Conservation (phyloP, 2,888 invertebrate genomes). For the Xanthorhoe designata region DNA sequence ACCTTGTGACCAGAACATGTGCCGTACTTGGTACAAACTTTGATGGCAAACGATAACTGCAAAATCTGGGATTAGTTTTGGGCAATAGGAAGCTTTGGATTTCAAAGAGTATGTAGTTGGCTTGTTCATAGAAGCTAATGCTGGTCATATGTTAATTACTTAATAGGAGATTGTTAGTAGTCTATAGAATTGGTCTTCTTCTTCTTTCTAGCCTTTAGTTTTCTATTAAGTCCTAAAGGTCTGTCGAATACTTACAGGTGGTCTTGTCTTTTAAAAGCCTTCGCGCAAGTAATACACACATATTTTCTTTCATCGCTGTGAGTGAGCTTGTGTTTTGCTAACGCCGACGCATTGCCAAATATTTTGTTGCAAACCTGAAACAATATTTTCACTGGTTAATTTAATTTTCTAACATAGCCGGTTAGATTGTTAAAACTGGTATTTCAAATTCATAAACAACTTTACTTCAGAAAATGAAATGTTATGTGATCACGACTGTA, state of each 20-base stretch:
- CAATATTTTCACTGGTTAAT: constrained; percentile 37
- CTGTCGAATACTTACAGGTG: constrained; percentile 93
- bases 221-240: background rate
- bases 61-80: constrained; percentile 1
- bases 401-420: background rate
- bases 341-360: constrained; percentile 98
- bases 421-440: background rate
- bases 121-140: background rate
- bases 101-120: background rate
- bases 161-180: background rate
- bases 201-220: too few relatives aligned
- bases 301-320: constrained; percentile 99
- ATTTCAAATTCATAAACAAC: background rate
- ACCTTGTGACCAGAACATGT: constrained; percentile 48
- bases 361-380: constrained; percentile 97
- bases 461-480: too few relatives aligned
- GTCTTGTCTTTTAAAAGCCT: constrained; percentile 99
- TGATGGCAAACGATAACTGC: constrained; percentile 1
- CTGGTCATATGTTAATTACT: background rate
- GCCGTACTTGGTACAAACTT: constrained; percentile 25
- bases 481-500: too few relatives aligned
- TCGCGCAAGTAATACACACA: constrained; percentile 97
- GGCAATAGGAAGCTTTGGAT: background rate
- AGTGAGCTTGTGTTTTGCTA: constrained; percentile 98
- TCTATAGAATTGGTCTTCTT: too few relatives aligned